phyloP scores from a whole-genome alignment of 2,797 vertebrate species.

The Hybognathus amarus region DNA sequence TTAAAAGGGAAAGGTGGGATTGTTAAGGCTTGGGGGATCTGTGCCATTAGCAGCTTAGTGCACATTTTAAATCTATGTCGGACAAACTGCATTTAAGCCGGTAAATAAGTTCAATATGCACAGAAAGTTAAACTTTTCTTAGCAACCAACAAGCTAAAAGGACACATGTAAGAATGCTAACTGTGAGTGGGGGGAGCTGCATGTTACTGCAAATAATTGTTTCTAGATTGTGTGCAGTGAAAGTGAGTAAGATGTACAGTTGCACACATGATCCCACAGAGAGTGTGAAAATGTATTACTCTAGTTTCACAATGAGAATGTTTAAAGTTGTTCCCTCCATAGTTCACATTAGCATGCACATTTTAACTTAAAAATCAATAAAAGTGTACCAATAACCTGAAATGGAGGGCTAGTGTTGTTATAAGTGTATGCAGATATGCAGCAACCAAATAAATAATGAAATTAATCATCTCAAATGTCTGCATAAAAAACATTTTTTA shows the following conservation, averaged over 20 bases:
- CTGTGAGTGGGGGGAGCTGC: constrained; percentile 20
- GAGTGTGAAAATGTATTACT: background rate
- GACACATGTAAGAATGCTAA: constrained; percentile 40
- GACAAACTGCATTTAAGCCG: background rate
- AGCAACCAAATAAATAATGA: background rate
- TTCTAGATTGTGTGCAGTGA: constrained; percentile 2
- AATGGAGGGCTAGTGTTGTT: background rate
- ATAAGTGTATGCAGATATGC: background rate
- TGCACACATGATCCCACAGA: constrained; percentile 9
- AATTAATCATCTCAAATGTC: background rate
- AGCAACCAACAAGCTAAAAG: constrained; percentile 46
- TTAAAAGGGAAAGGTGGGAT: constrained; percentile 62
- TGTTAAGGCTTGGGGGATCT: constrained; percentile 36
- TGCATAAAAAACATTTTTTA: constrained; percentile 14
- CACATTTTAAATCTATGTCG: constrained; percentile 62
- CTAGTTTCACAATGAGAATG: constrained; percentile 35
- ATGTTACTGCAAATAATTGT: constrained; percentile 9
- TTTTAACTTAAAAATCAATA: background rate
- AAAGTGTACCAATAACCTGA: background rate
- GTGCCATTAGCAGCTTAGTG: constrained; percentile 62
- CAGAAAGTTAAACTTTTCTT: constrained; percentile 35
- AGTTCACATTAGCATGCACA: constrained; percentile 2
- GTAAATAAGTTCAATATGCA: background rate
- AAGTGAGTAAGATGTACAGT: constrained; percentile 1
- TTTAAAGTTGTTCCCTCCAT: background rate